Evolutionary conservation across 2,888 invertebrate species (phyloP), one percentile per base, ranked within the genome.

Genomic region (Leucania comma): DNA sequence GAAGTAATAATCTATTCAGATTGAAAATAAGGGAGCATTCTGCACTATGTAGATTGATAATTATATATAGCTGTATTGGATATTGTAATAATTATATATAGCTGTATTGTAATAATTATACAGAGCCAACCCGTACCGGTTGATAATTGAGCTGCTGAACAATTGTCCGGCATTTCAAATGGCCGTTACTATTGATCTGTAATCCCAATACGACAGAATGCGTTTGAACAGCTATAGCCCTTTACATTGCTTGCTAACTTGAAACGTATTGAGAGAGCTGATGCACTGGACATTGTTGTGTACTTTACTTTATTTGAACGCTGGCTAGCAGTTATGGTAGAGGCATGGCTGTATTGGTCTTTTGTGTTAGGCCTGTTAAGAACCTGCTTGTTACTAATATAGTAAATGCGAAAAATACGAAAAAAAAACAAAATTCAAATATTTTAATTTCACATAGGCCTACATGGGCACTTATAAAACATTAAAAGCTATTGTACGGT

Each of bases 1-100:
- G 56, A 51, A 72, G 26, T 68, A 56, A 66, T 32, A 57, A 76
- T 14, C 24, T 76, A 29, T 76, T 68, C 54, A 42, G 38, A 56
- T 54, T 42, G 54, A 38, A 24, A 75, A 71, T 53, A 74, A 48
- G 66, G 20, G 10, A 48, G 32, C 20, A n/a, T n/a, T n/a, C n/a
- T n/a, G n/a, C n/a, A 32, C 12, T 56, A 32, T 20, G 32, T 8
- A 42, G 29, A 50, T 71, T 54, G 3, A 59, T 14, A 20, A 24
- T 56, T 60, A 17, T 17, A 26, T 42, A 32, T 48, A 59, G 26
- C 17, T 53, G 1, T 5, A 29, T 29, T 10, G n/a, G n/a, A 78
- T 71, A 71, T 56, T 42, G 12, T 60, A 60, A 26, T 14, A 20
- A 24, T 56, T 60, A 17, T 17, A 26, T 42, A 32, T 48, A 59